Evolutionary conservation across 1,140 invertebrate species (phyloP).

Genomic region (Drosophila navojoa): DNA sequence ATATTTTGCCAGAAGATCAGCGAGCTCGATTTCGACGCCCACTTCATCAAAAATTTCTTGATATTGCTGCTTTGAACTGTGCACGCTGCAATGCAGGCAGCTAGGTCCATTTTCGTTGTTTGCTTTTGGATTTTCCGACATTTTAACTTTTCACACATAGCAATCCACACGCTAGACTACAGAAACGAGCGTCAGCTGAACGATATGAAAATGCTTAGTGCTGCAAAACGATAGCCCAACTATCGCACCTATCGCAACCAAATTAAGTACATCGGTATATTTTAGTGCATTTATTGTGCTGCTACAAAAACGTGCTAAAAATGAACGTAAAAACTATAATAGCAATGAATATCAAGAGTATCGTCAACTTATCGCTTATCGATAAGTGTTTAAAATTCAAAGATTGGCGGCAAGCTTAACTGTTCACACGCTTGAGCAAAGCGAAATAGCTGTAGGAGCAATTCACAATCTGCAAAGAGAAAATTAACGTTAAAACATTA

Average conservation of each 20-base stretch:
- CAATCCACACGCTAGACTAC: not conserved
- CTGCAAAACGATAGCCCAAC: not conserved
- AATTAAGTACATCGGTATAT: not conserved
- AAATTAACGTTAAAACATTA: too few relatives aligned
- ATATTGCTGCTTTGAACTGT: constrained; percentile 59
- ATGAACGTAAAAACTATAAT: not conserved
- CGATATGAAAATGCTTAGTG: constrained; percentile 43
- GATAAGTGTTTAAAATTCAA: not conserved
- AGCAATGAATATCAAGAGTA: not conserved
- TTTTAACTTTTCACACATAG: constrained; percentile 69
- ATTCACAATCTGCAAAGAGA: constrained; percentile 74
- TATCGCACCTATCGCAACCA: not conserved
- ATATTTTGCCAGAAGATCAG: constrained; percentile 53
- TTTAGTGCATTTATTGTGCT: constrained; percentile 13
- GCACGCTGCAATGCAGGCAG: constrained; percentile 70
- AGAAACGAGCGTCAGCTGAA: constrained; percentile 35
- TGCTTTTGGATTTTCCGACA: constrained; percentile 64
- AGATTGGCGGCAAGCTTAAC: constrained; percentile 38
- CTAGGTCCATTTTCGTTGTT: constrained; percentile 29
- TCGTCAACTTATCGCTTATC: not conserved
- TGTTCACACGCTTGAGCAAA: constrained; percentile 69
- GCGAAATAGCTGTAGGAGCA: constrained; percentile 78
- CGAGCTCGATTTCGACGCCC: constrained; percentile 63
- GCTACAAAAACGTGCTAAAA: not conserved
- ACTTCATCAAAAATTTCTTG: constrained; percentile 75